A percentile compares a stretch with the other conserved stretches of the same genome.
Conservation (phyloP, 2,797 vertebrate genomes). For the Pagetopsis macropterus region DNA sequence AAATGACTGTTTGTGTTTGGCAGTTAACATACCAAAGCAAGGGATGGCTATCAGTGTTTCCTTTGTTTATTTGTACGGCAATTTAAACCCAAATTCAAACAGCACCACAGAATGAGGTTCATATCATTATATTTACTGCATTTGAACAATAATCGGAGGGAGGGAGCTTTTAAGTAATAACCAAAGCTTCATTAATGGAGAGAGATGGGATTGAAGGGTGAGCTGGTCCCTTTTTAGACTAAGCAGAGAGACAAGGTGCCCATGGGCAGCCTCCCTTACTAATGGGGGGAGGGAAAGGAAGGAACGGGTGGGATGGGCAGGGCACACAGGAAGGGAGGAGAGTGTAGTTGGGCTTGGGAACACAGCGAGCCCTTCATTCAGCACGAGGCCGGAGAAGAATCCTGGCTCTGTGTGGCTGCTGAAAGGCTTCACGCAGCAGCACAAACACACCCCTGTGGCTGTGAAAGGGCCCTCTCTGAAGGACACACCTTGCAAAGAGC, state of each 20-base stretch:
- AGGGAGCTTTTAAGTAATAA: conserved; percentile 12
- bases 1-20: conserved; percentile 56
- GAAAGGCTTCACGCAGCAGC: conserved; percentile 83
- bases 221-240: conserved; percentile 33
- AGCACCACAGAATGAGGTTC: neutral
- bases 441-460: conserved; percentile 91
- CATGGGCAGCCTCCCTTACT: conserved; percentile 53
- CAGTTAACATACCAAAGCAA: conserved; percentile 56
- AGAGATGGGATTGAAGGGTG: conserved; percentile 3
- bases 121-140: conserved; percentile 13
- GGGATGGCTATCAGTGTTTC: conserved; percentile 63
- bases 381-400: conserved; percentile 89
- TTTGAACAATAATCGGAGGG: conserved; percentile 10
- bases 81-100: conserved; percentile 22
- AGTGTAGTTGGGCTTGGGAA: conserved; percentile 84
- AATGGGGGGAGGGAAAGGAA: conserved; percentile 80
- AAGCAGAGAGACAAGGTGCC: conserved; percentile 51
- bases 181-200: conserved; percentile 10
- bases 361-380: conserved; percentile 91
- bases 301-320: conserved; percentile 87
- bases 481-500: conserved; percentile 75
- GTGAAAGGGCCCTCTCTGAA: conserved; percentile 87
- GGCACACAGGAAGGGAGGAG: conserved; percentile 93
- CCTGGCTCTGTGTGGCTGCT: conserved; percentile 89
- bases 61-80: conserved; percentile 66